Conservation (phyloP, 2,797 vertebrate species). For the Anguilla pacifica region DNA sequence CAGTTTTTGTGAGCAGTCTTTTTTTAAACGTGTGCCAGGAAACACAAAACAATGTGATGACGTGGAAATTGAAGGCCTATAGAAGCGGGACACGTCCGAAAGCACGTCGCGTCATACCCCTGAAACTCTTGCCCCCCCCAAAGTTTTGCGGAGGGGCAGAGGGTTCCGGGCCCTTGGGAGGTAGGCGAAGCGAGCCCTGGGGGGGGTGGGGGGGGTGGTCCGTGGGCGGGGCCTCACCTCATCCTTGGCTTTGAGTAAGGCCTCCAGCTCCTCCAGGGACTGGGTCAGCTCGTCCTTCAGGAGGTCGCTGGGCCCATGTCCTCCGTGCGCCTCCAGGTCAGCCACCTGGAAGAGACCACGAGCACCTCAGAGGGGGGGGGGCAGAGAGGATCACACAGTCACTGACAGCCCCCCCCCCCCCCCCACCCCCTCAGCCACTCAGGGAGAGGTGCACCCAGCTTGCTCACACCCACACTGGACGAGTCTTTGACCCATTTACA, state of each 20-base stretch:
- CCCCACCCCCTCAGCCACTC: too few species aligned
- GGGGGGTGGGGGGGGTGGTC: too few species aligned
- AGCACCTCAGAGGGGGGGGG: not conserved
- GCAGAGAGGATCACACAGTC: not conserved
- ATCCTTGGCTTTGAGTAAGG: slow-evolving; percentile 84
- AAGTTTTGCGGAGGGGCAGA: too few species aligned
- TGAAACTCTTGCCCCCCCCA: too few species aligned
- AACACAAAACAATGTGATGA: too few species aligned
- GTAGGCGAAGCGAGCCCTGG: not conserved
- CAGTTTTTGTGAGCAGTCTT: too few species aligned
- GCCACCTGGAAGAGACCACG: slow-evolving; percentile 47
- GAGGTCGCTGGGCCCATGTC: slow-evolving; percentile 62
- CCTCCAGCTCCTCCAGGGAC: slow-evolving; percentile 83
- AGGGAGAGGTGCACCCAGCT: not conserved
- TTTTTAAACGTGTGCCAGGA: too few species aligned
- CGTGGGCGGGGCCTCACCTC: slow-evolving; percentile 70
- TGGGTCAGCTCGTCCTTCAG: slow-evolving; percentile 77
- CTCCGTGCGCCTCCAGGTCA: slow-evolving; percentile 84
- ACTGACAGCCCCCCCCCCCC: too few species aligned
- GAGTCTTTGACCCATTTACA: slow-evolving; percentile 4
- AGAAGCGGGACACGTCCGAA: too few species aligned
- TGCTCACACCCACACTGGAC: not conserved
- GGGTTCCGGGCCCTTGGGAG: not conserved
- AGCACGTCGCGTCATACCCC: too few species aligned
- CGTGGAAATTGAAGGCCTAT: too few species aligned